phyloP scores from a whole-genome alignment of 1,140 invertebrate species.

The Drosophila cardini region DNA sequence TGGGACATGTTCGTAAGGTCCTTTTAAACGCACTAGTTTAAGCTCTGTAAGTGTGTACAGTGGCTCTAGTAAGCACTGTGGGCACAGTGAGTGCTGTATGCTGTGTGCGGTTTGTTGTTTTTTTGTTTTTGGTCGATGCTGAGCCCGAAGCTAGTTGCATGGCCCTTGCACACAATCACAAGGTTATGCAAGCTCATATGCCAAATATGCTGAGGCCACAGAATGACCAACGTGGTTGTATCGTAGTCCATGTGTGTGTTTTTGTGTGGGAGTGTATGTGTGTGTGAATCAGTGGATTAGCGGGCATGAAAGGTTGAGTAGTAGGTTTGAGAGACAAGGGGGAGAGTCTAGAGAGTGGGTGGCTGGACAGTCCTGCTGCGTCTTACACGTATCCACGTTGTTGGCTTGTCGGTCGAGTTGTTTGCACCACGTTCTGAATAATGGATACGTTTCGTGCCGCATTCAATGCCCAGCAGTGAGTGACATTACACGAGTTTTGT shows the following conservation, averaged over 20 bases:
- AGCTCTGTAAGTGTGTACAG: too few relatives aligned
- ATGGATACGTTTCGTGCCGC: conserved; percentile 76
- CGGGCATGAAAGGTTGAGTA: conserved; percentile 4
- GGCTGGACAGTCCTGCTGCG: conserved; percentile 40
- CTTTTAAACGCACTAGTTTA: conserved; percentile 28
- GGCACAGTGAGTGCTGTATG: not conserved
- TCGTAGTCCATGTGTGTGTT: not conserved
- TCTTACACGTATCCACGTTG: conserved; percentile 66
- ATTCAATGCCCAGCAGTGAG: conserved; percentile 74
- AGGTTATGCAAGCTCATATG: conserved; percentile 67
- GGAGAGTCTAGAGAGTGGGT: not conserved
- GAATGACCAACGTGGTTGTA: conserved; percentile 26
- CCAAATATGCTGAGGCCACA: conserved; percentile 63
- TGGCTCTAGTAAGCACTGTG: not conserved
- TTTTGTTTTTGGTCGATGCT: conserved; percentile 29
- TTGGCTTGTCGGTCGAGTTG: conserved; percentile 70
- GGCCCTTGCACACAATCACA: conserved; percentile 64
- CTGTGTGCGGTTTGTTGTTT: conserved; percentile 12
- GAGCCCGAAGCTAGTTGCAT: conserved; percentile 63
- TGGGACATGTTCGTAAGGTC: conserved; percentile 51
- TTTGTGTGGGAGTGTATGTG: not conserved
- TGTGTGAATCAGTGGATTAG: conserved; percentile 3
- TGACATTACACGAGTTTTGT: conserved; percentile 68
- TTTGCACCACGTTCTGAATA: conserved; percentile 79
- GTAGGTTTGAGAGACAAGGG: not conserved